Evolutionary conservation across 2,797 vertebrate species (phyloP).

Genomic region (Trematomus bernacchii): DNA sequence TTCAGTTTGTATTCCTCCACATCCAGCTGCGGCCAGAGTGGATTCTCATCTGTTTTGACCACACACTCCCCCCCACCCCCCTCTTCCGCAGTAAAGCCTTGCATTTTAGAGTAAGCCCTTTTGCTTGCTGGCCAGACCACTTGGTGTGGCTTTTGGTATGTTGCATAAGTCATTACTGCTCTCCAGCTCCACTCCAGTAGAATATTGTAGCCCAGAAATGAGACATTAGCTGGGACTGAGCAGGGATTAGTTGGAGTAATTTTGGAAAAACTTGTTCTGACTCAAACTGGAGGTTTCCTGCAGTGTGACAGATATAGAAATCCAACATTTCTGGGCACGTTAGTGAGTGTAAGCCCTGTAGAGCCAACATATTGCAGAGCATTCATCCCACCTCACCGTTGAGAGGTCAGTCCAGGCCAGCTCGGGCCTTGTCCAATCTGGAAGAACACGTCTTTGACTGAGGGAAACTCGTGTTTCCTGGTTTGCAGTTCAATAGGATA

Average conservation of each 20-base stretch:
- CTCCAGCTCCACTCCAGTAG: conserved; percentile 39
- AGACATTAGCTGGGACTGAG: conserved; percentile 50
- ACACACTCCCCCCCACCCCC: not conserved
- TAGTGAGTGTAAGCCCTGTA: conserved; percentile 33
- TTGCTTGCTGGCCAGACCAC: conserved; percentile 36
- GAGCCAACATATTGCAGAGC: conserved; percentile 11
- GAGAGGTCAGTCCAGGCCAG: conserved; percentile 45
- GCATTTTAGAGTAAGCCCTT: conserved; percentile 54
- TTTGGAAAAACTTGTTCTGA: conserved; percentile 39
- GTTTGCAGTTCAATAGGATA: conserved; percentile 33
- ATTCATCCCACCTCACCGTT: conserved; percentile 10
- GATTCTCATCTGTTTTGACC: conserved; percentile 63
- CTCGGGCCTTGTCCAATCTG: conserved; percentile 40
- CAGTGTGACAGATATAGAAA: conserved; percentile 13
- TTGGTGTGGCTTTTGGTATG: conserved; percentile 58
- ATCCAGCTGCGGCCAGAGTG: conserved; percentile 66
- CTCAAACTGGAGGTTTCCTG: conserved; percentile 58
- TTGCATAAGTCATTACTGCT: conserved; percentile 69
- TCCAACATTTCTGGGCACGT: conserved; percentile 29
- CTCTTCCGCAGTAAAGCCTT: conserved; percentile 39
- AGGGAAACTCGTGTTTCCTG: conserved; percentile 16
- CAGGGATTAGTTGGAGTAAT: conserved; percentile 57
- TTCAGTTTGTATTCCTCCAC: conserved; percentile 60
- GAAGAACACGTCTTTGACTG: conserved; percentile 39
- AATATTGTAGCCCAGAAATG: conserved; percentile 29